Percentiles rank a stretch among this genome's conserved stretches.
Conservation (phyloP, 2,888 invertebrate species). For the Cerastoderma edule region DNA sequence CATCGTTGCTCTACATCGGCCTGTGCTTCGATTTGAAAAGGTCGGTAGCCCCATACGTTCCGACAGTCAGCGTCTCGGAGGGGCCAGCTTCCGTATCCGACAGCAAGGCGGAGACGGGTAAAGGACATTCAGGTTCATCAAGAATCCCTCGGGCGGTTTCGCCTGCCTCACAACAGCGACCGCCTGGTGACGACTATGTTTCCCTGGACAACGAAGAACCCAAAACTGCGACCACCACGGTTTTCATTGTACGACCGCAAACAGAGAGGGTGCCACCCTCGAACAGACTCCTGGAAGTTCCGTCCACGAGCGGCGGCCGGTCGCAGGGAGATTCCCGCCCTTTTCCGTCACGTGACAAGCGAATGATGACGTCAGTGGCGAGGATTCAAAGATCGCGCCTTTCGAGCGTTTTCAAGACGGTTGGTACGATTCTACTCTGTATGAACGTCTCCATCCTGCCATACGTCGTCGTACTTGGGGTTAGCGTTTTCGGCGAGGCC, state of each 20-base stretch:
- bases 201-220: background rate
- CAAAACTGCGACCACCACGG: background rate
- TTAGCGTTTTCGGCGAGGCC: background rate
- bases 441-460: slow-evolving; percentile 30
- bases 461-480: background rate
- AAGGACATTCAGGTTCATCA: background rate
- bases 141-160: background rate
- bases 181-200: background rate
- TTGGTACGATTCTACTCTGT: slow-evolving; percentile 24
- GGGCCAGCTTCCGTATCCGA: background rate
- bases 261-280: background rate
- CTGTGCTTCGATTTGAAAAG: slow-evolving; percentile 18
- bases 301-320: background rate
- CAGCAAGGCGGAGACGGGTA: background rate
- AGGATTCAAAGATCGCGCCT: background rate
- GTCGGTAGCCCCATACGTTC: too few species aligned
- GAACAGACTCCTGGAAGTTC: background rate
- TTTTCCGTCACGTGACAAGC: background rate
- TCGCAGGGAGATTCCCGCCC: background rate
- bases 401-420: slow-evolving; percentile 14
- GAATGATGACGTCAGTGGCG: background rate
- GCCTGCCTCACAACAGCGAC: background rate
- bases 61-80: too few species aligned
- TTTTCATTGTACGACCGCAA: background rate
- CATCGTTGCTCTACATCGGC: slow-evolving; percentile 17